Evolutionary conservation across 2,113 vertebrate genomes (phyloP).

Genomic region (Elaphurus davidianus): DNA sequence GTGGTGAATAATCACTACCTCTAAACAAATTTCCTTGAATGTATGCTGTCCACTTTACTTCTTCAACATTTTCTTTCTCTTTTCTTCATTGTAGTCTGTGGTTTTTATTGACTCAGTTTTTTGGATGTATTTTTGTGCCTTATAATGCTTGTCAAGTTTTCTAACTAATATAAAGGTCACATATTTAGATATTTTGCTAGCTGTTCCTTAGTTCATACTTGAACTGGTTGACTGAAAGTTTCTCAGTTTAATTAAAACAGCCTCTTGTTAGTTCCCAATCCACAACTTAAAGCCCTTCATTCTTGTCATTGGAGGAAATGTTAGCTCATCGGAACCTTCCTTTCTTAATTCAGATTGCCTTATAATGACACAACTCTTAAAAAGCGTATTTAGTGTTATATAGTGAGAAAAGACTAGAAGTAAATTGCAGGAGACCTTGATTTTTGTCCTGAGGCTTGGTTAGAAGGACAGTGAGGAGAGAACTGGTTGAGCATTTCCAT

Average conservation of each 20-base stretch:
- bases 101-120: neutral
- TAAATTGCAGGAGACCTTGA: neutral
- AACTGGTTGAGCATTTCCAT: neutral
- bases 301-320: neutral
- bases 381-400: neutral
- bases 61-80: neutral
- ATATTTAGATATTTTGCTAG: neutral
- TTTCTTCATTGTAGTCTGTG: neutral
- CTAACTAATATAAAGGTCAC: neutral
- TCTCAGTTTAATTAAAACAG: neutral
- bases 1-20: neutral
- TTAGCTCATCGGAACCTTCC: neutral
- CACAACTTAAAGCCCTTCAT: neutral
- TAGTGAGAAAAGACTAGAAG: neutral
- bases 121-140: neutral
- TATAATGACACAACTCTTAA: neutral
- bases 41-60: neutral
- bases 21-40: neutral
- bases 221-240: neutral
- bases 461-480: neutral
- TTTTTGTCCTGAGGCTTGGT: neutral
- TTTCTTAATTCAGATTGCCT: conserved; percentile 4
- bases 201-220: neutral
- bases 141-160: neutral
- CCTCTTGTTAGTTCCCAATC: neutral